Conservation (phyloP, 2,797 vertebrate species). For the Pipistrellus nathusii region DNA sequence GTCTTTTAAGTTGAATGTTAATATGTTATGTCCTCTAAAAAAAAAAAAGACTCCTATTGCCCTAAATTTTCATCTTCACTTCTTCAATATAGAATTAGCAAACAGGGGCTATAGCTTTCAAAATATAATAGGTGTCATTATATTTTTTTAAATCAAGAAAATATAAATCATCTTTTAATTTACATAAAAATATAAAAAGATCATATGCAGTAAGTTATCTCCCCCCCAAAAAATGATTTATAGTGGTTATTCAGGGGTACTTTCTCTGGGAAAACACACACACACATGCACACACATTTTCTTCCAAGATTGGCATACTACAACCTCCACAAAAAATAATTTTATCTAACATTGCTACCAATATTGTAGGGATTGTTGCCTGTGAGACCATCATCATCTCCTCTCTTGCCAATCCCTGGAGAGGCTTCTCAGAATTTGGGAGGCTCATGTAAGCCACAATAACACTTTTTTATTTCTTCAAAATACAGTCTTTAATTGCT, state of each 20-base stretch:
- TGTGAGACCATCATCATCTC: not conserved
- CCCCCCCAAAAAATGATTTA: not conserved
- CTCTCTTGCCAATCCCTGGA: not conserved
- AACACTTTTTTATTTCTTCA: not conserved
- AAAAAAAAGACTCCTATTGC: not conserved
- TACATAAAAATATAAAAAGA: constrained; percentile 35
- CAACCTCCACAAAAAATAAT: not conserved
- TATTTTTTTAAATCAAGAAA: not conserved
- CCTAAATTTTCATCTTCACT: constrained; percentile 5
- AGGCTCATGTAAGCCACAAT: not conserved
- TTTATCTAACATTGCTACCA: not conserved
- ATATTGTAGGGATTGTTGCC: not conserved
- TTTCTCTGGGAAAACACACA: not conserved
- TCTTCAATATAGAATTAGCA: constrained; percentile 4
- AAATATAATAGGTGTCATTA: not conserved
- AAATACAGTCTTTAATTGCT: not conserved
- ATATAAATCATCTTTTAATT: constrained; percentile 38
- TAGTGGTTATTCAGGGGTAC: not conserved
- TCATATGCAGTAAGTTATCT: not conserved
- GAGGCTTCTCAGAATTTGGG: not conserved
- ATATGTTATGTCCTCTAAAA: not conserved
- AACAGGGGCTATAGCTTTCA: not conserved
- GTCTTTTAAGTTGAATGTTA: not conserved
- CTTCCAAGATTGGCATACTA: not conserved
- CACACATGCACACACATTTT: not conserved